Evolutionary conservation across 1,140 invertebrate species (phyloP), one percentile per base, ranked within the genome.

Genomic region (Apis florea): DNA sequence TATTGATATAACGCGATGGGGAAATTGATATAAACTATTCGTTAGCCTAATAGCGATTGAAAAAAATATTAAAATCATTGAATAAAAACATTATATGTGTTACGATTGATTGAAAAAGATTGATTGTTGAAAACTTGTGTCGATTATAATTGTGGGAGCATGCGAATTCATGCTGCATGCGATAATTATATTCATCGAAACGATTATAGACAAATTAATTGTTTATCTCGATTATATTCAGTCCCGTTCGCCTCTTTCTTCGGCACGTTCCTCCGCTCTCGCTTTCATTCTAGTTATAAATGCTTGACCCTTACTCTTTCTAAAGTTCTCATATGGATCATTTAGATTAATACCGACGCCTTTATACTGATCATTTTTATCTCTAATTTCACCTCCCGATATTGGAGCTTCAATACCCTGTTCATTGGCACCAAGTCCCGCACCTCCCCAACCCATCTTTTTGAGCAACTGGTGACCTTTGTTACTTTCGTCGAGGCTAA

Each of bases 211-310:
- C 64, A 78, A 68, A 77, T 49, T 40, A 24, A 66, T 77, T 76
- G 54, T 26, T 69, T 74, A 58, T 61, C 40, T 78, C 13, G 59
- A 24, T 78, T 53, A 79, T 31, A 61, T 59, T 90, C 84, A 93
- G 79, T 93, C 92, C 72, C 93, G 86, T 51, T 94, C 93, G 10
- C 92, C 92, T 63, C 93, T 93, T 85, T 95, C 94, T 74, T 95
- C 94, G 17, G 95, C 95, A 80, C 96, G 94, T 90, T 98, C 97
- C 86, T 98, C 96, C 24, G 97, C 97, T 91, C 98, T 95, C 40
- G 97, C 97, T 92, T 98, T 98, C 98, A 99, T 99, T 89, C 98
- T 95, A 76, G 97, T 98, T 77, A 99, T 99, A 94, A 99, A 99
- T 67, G 98, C 98, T 89, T 98, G 97, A 69, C 98, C 98, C 94